Percentiles rank a stretch among this genome's conserved stretches.
Evolutionary conservation across 2,888 invertebrate species (phyloP).

Genomic region (Sphinx pinastri): DNA sequence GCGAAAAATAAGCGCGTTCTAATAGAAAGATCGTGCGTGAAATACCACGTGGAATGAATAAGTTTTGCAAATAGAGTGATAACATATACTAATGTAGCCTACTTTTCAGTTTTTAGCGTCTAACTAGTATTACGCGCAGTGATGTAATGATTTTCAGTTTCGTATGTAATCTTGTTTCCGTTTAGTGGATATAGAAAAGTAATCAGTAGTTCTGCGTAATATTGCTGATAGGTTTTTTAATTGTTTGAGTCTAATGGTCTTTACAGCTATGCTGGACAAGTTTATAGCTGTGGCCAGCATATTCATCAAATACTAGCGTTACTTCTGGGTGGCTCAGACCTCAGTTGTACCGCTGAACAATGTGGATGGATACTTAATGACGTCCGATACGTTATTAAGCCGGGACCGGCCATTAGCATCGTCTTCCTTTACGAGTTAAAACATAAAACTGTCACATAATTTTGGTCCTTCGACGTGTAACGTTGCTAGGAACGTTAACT

Average conservation of each 20-base stretch:
- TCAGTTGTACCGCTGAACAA: too few relatives aligned
- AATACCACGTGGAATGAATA: constrained; percentile 26
- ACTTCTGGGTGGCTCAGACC: background rate
- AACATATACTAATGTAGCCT: constrained; percentile 22
- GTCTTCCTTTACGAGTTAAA: background rate
- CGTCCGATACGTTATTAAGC: background rate
- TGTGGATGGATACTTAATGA: background rate
- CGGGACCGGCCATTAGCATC: background rate
- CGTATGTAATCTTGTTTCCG: background rate
- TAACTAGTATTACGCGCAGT: constrained; percentile 17
- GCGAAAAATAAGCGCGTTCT: constrained; percentile 31
- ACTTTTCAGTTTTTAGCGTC: constrained; percentile 26
- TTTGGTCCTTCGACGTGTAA: background rate
- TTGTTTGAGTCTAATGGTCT: background rate
- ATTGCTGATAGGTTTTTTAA: too few relatives aligned
- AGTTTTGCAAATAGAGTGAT: constrained; percentile 28
- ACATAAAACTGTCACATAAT: background rate
- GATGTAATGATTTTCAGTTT: constrained; percentile 26
- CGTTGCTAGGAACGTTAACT: too few relatives aligned
- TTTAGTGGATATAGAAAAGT: background rate
- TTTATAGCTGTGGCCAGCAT: background rate
- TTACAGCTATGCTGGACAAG: background rate
- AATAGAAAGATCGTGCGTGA: constrained; percentile 30
- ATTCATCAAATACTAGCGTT: background rate
- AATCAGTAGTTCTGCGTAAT: too few relatives aligned